Evolutionary conservation across 2,888 invertebrate species (phyloP).

Genomic region (Caenorhabditis doughertyi): DNA sequence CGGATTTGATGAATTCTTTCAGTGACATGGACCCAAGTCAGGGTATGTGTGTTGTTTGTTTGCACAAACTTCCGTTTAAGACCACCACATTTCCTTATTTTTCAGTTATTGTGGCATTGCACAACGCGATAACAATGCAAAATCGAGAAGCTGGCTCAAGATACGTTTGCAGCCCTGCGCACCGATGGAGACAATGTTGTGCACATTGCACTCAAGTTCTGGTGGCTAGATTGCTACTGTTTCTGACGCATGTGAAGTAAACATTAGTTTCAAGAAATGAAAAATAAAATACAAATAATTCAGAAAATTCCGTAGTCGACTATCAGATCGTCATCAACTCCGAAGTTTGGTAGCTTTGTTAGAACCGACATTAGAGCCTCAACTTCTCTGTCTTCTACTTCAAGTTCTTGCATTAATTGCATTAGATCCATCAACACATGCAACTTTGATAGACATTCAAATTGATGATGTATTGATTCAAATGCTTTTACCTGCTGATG

Average conservation of each 20-base stretch:
- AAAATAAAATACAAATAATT: conserved; percentile 61
- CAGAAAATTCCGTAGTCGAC: conserved; percentile 85
- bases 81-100: conserved; percentile 61
- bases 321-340: conserved; percentile 86
- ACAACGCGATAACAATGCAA: conserved; percentile 86
- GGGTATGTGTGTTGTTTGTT: conserved; percentile 61
- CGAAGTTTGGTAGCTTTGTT: conserved; percentile 86
- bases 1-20: conserved; percentile 78
- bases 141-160: conserved; percentile 86
- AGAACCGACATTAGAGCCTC: conserved; percentile 87
- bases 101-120: conserved; percentile 85
- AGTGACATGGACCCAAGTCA: conserved; percentile 79
- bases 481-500: conserved; percentile 87
- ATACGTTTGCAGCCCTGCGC: conserved; percentile 86
- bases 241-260: conserved; percentile 85
- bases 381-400: conserved; percentile 86
- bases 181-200: conserved; percentile 84
- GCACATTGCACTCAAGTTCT: conserved; percentile 75
- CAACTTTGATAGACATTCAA: conserved; percentile 85
- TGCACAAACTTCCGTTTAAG: conserved; percentile 31
- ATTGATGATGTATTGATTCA: conserved; percentile 86
- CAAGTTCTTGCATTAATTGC: conserved; percentile 86
- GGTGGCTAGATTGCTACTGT: conserved; percentile 86
- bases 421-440: conserved; percentile 86
- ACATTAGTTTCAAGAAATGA: background rate